Conservation (phyloP, 2,113 vertebrate genomes). For the Petaurus breviceps region DNA sequence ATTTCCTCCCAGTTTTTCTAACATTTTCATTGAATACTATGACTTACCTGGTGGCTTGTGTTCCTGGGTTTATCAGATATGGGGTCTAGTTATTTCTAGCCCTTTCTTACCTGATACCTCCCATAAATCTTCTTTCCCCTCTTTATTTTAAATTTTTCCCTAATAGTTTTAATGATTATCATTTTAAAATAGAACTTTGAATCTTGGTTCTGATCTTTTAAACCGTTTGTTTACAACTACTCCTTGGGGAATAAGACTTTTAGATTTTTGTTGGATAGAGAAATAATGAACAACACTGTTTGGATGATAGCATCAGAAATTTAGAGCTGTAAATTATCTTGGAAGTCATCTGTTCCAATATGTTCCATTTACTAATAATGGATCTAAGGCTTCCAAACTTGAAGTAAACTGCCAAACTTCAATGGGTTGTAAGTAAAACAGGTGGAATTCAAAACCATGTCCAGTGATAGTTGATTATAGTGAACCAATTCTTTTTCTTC, state of each 20-base stretch:
- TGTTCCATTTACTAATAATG: no score
- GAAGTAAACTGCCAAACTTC: not conserved
- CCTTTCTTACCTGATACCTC: not conserved
- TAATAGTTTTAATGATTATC: not conserved
- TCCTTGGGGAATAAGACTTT: not conserved
- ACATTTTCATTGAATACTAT: not conserved
- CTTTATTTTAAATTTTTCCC: not conserved
- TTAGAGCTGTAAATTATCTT: not conserved
- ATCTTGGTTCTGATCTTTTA: not conserved
- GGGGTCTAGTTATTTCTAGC: not conserved
- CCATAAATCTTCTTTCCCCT: not conserved
- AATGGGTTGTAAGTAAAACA: no score
- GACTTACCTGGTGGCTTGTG: not conserved
- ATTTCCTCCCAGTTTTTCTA: not conserved
- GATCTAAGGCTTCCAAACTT: not conserved
- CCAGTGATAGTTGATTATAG: no score
- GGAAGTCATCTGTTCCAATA: not conserved
- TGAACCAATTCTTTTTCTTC: no score
- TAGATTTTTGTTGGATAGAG: not conserved
- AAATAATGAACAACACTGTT: not conserved
- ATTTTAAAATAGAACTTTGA: not conserved
- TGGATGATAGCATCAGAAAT: not conserved
- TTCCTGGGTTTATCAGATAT: not conserved
- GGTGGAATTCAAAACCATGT: no score
- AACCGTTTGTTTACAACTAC: no score